Percentiles rank a stretch among this genome's conserved stretches.
Conservation (phyloP, 2,888 invertebrate genomes). For the Tipula helvola region DNA sequence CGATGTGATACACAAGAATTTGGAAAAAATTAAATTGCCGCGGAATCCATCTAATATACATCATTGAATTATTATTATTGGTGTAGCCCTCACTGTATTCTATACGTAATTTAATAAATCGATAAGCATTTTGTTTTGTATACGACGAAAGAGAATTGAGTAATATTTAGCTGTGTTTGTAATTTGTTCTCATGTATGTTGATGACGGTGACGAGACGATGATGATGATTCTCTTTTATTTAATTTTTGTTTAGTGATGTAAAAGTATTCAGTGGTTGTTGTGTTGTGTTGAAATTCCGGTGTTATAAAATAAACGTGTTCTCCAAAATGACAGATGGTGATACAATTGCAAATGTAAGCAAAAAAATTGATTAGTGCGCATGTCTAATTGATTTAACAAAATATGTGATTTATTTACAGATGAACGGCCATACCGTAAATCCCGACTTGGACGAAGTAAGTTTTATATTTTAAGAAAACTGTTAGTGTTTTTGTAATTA, state of each 20-base stretch:
- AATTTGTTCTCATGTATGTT: background rate
- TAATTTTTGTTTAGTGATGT: background rate
- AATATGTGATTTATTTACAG: background rate
- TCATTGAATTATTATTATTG: background rate
- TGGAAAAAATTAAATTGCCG: constrained; percentile 37
- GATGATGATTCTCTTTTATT: background rate
- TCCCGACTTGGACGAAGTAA: background rate
- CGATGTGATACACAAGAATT: constrained; percentile 94
- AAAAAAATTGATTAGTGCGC: background rate
- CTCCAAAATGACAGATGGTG: background rate
- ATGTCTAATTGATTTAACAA: background rate
- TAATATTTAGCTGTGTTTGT: background rate
- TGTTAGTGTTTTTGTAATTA: background rate
- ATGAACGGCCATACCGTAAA: background rate
- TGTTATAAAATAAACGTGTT: background rate
- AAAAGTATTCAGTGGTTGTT: background rate
- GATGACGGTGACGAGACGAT: background rate
- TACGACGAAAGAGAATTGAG: background rate
- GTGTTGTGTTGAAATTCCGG: background rate
- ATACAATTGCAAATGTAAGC: background rate
- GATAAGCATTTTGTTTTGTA: background rate
- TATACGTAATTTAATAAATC: background rate
- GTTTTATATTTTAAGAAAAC: background rate
- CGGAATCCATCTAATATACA: background rate
- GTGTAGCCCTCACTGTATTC: background rate